A percentile compares a stretch with the other conserved stretches of the same genome.
These are phyloP conservation scores for Polypedilum pembai DNA, from an alignment of 1,140 invertebrate species.

Conservation along the genomic window DNA sequence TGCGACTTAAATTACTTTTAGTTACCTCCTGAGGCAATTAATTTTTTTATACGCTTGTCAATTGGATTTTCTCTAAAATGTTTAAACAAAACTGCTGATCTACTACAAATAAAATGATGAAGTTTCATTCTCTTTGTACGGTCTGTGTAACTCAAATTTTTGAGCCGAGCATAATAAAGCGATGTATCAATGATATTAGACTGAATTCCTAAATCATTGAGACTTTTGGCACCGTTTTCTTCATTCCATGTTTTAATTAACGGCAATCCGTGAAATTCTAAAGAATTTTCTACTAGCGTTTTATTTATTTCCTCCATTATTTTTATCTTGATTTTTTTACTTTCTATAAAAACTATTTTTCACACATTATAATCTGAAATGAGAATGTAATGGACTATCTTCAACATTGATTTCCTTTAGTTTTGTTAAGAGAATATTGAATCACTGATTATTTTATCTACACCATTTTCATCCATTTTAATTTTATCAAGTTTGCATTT, in stretches of 20 bases:
- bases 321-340: conserved; percentile 1
- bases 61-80: conserved; percentile 48
- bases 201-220: conserved; percentile 58
- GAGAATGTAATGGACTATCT: neutral
- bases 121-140: conserved; percentile 71
- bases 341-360: neutral
- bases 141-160: conserved; percentile 68
- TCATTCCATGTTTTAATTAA: conserved; percentile 77
- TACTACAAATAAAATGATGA: conserved; percentile 74
- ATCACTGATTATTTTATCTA: neutral
- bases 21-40: conserved; percentile 43
- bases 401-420: neutral
- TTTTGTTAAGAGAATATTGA: neutral
- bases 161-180: conserved; percentile 68
- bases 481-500: too few species aligned
- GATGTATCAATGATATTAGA: conserved; percentile 56
- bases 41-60: conserved; percentile 38
- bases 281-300: conserved; percentile 59
- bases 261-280: conserved; percentile 78
- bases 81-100: conserved; percentile 59
- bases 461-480: too few species aligned
- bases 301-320: conserved; percentile 53
- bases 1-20: neutral
- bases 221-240: conserved; percentile 65
- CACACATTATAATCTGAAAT: neutral